These are phyloP conservation scores for Leptodactylus fuscus DNA, from an alignment of 2,113 vertebrate species.

Conservation along the genomic window DNA sequence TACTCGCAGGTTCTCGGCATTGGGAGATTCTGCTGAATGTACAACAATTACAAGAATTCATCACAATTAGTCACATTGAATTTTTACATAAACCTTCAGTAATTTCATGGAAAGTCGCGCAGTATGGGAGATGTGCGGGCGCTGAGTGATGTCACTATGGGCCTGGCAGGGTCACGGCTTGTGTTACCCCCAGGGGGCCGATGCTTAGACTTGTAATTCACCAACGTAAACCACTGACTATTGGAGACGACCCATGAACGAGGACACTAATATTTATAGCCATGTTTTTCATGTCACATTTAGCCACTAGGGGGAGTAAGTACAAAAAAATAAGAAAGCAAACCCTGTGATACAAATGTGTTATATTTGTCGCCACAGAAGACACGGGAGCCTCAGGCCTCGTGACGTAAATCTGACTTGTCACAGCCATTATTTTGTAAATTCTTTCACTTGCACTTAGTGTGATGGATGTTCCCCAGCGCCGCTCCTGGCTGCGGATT, in stretches of 20 bases:
- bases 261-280: not conserved
- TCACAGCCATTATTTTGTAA: not conserved
- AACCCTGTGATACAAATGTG: not conserved
- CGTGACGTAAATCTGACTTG: not conserved
- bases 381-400: not conserved
- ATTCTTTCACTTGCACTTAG: conserved; percentile 10
- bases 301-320: not conserved
- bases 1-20: not conserved
- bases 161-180: not conserved
- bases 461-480: not conserved
- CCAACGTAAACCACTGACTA: not conserved
- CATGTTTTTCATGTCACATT: not conserved
- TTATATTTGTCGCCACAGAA: not conserved
- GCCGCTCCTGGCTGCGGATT: not conserved
- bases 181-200: no score
- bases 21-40: not conserved
- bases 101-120: not conserved
- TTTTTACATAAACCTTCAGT: not conserved
- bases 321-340: not conserved
- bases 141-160: not conserved
- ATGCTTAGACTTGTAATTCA: not conserved
- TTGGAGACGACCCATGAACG: not conserved
- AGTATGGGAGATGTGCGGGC: no score
- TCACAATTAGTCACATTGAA: conserved; percentile 11
- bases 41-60: conserved; percentile 16